Conservation (phyloP, 2,797 vertebrate species). For the Scolopax bukidnonensis region DNA sequence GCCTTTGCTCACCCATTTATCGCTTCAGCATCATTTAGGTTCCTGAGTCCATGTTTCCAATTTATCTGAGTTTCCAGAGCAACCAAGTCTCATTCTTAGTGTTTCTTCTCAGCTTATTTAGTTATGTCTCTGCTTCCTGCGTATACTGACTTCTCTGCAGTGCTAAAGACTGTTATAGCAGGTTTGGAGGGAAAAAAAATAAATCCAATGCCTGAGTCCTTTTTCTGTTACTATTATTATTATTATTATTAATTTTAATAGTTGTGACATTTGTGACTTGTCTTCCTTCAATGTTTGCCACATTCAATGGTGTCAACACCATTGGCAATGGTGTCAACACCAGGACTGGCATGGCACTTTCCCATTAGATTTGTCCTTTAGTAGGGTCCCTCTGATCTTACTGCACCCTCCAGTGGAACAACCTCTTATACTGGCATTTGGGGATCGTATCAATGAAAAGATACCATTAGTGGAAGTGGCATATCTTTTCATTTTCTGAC, state of each 20-base stretch:
- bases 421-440: background rate
- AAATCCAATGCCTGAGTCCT: background rate
- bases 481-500: background rate
- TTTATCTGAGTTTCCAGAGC: conserved; percentile 9
- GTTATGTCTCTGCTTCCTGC: background rate
- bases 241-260: background rate
- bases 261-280: background rate
- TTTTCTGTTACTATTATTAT: background rate
- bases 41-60: background rate
- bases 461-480: background rate
- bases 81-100: background rate
- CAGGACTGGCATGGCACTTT: background rate
- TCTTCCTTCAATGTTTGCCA: background rate
- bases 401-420: background rate
- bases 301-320: background rate
- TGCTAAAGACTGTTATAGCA: background rate
- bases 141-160: background rate
- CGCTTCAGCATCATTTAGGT: background rate
- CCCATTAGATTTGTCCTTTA: background rate
- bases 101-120: background rate
- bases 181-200: background rate
- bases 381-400: background rate
- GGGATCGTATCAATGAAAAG: background rate
- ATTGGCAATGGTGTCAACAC: too few species aligned
- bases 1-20: background rate